Evolutionary conservation across 1,140 invertebrate genomes (phyloP).

Genomic region (Glomeris maerens): DNA sequence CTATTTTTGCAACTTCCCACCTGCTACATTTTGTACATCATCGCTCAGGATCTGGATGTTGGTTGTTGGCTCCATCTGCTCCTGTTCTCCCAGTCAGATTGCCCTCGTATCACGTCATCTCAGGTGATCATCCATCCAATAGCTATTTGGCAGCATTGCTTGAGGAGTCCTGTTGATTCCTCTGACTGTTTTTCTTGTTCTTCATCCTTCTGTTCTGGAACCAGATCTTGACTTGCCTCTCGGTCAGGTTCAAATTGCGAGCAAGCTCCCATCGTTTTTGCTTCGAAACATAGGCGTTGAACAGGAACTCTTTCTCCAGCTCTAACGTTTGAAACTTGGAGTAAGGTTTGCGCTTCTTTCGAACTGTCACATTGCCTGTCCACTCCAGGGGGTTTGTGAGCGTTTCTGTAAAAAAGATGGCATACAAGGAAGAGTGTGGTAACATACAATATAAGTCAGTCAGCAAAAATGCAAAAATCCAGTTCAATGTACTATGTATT

Average conservation of each 20-base stretch:
- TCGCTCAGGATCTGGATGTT: too few relatives aligned
- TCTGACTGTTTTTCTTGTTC: slow-evolving; percentile 92
- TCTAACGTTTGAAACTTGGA: slow-evolving; percentile 92
- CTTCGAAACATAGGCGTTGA: slow-evolving; percentile 91
- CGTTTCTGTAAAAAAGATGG: slow-evolving; percentile 4
- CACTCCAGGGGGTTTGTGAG: slow-evolving; percentile 66
- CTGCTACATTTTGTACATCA: too few relatives aligned
- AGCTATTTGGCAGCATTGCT: too few relatives aligned
- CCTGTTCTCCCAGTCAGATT: too few relatives aligned
- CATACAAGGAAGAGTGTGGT: background rate
- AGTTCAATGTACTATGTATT: too few relatives aligned
- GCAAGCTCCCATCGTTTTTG: slow-evolving; percentile 94
- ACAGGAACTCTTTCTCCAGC: slow-evolving; percentile 92
- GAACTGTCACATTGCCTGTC: slow-evolving; percentile 78
- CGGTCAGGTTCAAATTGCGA: slow-evolving; percentile 78
- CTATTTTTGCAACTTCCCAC: too few relatives aligned
- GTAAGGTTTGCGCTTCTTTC: slow-evolving; percentile 95
- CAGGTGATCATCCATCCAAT: too few relatives aligned
- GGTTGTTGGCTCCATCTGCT: too few relatives aligned
- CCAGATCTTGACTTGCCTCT: slow-evolving; percentile 86
- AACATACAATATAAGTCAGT: too few relatives aligned
- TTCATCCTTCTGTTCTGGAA: slow-evolving; percentile 99
- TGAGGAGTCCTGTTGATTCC: slow-evolving; percentile 39
- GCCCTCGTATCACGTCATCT: too few relatives aligned
- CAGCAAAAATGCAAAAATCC: slow-evolving; percentile 4